Percentiles rank a stretch among this genome's conserved stretches.
These are phyloP conservation scores for Plectropomus leopardus DNA, from an alignment of 2,113 vertebrate genomes.

Conservation along the genomic window DNA sequence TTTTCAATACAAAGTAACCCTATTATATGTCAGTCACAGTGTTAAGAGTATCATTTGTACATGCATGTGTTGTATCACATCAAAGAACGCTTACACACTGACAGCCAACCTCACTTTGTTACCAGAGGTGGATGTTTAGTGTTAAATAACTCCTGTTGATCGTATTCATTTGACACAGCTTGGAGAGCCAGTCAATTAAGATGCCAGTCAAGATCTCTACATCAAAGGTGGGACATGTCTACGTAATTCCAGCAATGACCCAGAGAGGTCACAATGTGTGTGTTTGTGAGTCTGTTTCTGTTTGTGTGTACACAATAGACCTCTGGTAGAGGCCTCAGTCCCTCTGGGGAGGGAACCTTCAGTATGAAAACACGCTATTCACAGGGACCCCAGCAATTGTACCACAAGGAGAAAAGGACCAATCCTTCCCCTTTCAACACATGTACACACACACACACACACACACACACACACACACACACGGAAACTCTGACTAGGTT, in stretches of 20 bases:
- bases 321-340: slow-evolving; percentile 44
- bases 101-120: slow-evolving; percentile 13
- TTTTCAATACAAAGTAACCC: slow-evolving; percentile 49
- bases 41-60: slow-evolving; percentile 6
- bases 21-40: slow-evolving; percentile 22
- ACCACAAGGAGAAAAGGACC: slow-evolving; percentile 51
- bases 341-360: slow-evolving; percentile 50
- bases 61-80: slow-evolving; percentile 14
- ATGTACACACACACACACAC: slow-evolving; percentile 30
- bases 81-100: slow-evolving; percentile 16
- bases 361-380: slow-evolving; percentile 62
- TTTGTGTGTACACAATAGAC: slow-evolving; percentile 53
- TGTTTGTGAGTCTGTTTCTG: slow-evolving; percentile 42
- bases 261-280: slow-evolving; percentile 62
- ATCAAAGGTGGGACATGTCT: slow-evolving; percentile 53
- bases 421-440: slow-evolving; percentile 40
- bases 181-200: slow-evolving; percentile 61
- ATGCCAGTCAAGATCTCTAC: slow-evolving; percentile 33
- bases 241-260: slow-evolving; percentile 52
- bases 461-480: slow-evolving; percentile 31
- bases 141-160: slow-evolving; percentile 40
- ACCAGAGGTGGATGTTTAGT: slow-evolving; percentile 4
- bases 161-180: slow-evolving; percentile 43
- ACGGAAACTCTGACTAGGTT: slow-evolving; percentile 42
- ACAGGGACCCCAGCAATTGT: slow-evolving; percentile 50